Base-by-base conservation (phyloP, 2,113 vertebrate genomes). In the Trogon surrucura region DNA sequence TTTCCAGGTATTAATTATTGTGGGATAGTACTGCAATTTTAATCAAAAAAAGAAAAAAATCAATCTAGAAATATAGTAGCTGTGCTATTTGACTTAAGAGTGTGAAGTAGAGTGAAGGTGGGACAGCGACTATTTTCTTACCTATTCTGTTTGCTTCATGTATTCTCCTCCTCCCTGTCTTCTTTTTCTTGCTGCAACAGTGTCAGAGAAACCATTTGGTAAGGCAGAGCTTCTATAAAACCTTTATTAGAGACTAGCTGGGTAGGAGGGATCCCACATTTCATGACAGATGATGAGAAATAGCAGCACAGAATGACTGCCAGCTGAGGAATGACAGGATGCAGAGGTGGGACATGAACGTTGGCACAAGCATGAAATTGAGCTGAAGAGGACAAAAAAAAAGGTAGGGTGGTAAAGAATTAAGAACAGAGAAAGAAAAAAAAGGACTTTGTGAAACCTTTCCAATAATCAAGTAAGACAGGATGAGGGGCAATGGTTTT, bases 1-100 rank as follows among this genome's bases (percentile, higher is more conserved):
- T 91, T 95, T 86, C 65, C 32, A 72, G 34, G 34, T 83, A 57
- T 57, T 92, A 74, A 88, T 92, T 90, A 84, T 72, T 86, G 53
- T 51, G 22, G 19, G 26, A 32, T 57, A 50, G 21, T 48, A 71
- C 67, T 88, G 34, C 61, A 41, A 19, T 75, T 90, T 91, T 81
- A 91, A 80, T 72, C 56, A 84, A 78, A 64, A 53, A 56, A 75
- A n/a, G 17, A 44, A 66, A 87, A 89, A 91, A 45, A 34, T 38
- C 36, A 66, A 7, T 51, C 12, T 66, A 45, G 60, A 91, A 58
- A 27, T 62, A 25, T 3, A 85, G 65, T 6, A 38, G 21, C 15
- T 74, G n/a, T 62, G 45, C 32, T 90, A 1, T 91, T 91, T 95
- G 61, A 20, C 36, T 61, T 67, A 25, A 61, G 48, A 86, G 44